phyloP scores from a whole-genome alignment of 1,140 invertebrate species.

The Conopomorpha cramerella region DNA sequence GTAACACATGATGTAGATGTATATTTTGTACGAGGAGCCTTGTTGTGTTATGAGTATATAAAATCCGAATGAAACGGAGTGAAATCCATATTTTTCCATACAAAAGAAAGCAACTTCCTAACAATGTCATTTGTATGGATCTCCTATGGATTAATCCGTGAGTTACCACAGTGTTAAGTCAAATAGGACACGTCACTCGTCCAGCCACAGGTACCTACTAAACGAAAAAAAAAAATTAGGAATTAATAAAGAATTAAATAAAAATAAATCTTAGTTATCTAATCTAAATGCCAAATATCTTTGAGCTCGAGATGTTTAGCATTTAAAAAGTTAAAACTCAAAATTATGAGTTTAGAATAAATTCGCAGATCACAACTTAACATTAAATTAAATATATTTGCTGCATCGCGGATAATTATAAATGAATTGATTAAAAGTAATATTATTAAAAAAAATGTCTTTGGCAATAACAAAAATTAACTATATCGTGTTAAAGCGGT shows the following conservation, averaged over 20 bases:
- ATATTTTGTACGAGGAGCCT: neutral
- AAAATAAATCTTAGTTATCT: slow-evolving; percentile 7
- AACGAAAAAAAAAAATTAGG: no score
- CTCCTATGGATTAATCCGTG: slow-evolving; percentile 36
- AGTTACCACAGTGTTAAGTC: no score
- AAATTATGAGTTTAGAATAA: slow-evolving; percentile 43
- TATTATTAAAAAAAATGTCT: no score
- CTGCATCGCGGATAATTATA: slow-evolving; percentile 32
- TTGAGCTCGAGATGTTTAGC: slow-evolving; percentile 47
- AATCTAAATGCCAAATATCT: slow-evolving; percentile 41
- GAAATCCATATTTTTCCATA: slow-evolving; percentile 44
- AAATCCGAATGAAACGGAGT: no score
- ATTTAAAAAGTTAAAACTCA: slow-evolving; percentile 33
- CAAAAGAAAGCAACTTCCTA: slow-evolving; percentile 56
- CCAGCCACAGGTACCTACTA: no score
- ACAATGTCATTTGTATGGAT: slow-evolving; percentile 45
- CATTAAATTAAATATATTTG: slow-evolving; percentile 49
- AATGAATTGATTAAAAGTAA: slow-evolving; percentile 26
- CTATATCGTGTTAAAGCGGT: no score
- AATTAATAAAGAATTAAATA: no score
- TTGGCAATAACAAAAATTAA: slow-evolving; percentile 49
- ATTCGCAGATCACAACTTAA: slow-evolving; percentile 57
- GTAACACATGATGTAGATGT: neutral
- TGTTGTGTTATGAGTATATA: no score
- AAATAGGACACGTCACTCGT: no score